Conservation (phyloP, 2,797 vertebrate species). For the Pogoniulus pusillus region DNA sequence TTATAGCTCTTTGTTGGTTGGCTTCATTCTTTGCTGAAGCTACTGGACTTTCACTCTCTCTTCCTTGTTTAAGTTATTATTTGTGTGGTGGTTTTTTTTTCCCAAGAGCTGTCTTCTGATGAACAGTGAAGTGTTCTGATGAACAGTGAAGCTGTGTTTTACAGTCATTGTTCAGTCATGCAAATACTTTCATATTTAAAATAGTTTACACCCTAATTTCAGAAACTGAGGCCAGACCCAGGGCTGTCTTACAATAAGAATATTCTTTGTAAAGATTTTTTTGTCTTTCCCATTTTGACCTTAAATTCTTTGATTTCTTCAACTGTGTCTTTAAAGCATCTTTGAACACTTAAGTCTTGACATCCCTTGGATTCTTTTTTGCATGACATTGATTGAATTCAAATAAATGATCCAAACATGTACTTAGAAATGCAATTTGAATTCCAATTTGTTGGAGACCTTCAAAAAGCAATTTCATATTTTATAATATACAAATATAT, state of each 20-base stretch:
- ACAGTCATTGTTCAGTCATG: neutral
- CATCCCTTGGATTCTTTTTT: neutral
- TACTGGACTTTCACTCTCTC: neutral
- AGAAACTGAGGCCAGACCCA: neutral
- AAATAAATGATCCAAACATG: constrained; percentile 4
- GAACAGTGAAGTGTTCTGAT: constrained; percentile 8
- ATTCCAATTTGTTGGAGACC: neutral
- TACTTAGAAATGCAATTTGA: constrained; percentile 17
- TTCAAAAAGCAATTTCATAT: neutral
- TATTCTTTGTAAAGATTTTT: neutral
- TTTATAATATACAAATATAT: neutral
- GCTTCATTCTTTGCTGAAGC: constrained; percentile 20
- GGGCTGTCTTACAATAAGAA: neutral
- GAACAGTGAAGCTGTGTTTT: neutral
- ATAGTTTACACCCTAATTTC: neutral
- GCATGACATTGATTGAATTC: neutral
- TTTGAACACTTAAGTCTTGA: neutral
- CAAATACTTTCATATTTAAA: neutral
- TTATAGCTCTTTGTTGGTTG: neutral
- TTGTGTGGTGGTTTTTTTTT: neutral
- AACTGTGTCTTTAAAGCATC: neutral
- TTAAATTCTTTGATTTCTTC: constrained; percentile 26
- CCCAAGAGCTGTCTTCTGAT: neutral
- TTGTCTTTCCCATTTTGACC: neutral
- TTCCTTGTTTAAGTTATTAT: neutral